Base-by-base conservation (phyloP, 2,113 vertebrate species). In the Chionomys nivalis region DNA sequence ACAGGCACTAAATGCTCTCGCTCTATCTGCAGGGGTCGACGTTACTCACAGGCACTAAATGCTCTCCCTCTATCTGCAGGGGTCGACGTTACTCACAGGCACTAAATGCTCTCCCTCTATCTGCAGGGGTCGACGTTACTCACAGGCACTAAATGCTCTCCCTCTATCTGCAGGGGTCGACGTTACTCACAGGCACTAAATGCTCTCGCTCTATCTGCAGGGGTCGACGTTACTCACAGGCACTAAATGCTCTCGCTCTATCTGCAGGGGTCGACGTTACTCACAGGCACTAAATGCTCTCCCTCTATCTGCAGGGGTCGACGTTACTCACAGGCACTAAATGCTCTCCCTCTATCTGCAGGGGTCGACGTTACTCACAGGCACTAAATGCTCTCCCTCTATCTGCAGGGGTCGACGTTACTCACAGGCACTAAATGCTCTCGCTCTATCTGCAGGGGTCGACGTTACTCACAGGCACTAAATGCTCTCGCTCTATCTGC, bases 51-150 rank as follows among this genome's bases (percentile, higher is more conserved):
- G n/a, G n/a, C n/a, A 91, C 8, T 78, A 94, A 89, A 85, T 91
- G 73, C 42, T 23, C n/a, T 68, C 63, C 89, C 68, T 88, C 33
- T 85, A 90, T 78, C 70, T 94, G n/a, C 26, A 93, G 87, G 95
- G n/a, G 66, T 77, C 65, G 95, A 66, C 23, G 17, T 58, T 97
- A 98, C 99, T n/a, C n/a, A n/a, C n/a, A n/a, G n/a, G n/a, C n/a
- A 91, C 8, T 78, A 94, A 89, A 85, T 91, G 73, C 42, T 23
- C n/a, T 68, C 63, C 89, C 68, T 88, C 33, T 85, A 90, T 78
- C 70, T 94, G n/a, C 26, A 93, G 87, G 95, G n/a, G 66, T 77
- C 65, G 95, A 66, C 23, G 17, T 58, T 97, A 98, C 99, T n/a
- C n/a, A n/a, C n/a, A n/a, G n/a, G n/a, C n/a, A 91, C 8, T 78